Evolutionary conservation across 1,140 invertebrate species (phyloP), one percentile per base, ranked within the genome.

Genomic region (Cataglyphis hispanica): DNA sequence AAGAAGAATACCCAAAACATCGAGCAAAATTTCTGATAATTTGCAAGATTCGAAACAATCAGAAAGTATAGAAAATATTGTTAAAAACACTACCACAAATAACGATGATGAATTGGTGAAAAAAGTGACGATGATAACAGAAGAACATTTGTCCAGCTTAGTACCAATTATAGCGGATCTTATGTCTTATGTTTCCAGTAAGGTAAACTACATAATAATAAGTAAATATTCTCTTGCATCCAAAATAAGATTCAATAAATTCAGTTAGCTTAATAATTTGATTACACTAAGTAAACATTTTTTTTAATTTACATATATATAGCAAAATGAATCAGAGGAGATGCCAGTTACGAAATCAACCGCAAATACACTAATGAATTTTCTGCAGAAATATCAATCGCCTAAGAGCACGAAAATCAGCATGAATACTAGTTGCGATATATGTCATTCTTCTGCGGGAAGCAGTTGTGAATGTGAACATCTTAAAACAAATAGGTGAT

Each of bases 81-180:
- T 63, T 43, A 77, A 81, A 61, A 58, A 13, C 37, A 70, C 60
- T 46, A 75, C 19, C 78, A 63, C 19, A 60, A 64, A 81, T 19
- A 61, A 84, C 7, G 81, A 90, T 4, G 19, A 91, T 77, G 76
- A 87, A 50, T 66, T 76, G 53, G 64, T 67, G 25, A 86, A 81
- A 53, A 90, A 46, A 75, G 66, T 81, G 46, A 61, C 66, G 7
- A 74, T n/a, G 11, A 75, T 86, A n/a, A 88, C 87, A 0, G 89
- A 93, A 22, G 78, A 93, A 83, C 81, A 94, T 78, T 90, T 93
- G 34, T 91, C 91, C 53, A 91, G 66, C 75, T 89, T 94, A 22
- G 88, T 93, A n/a, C 93, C 94, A 34, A 85, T 94, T 10, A 92
- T 94, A 84, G 91, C 91, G 22, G 91, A 94, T 84, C 84, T 94